Evolutionary conservation across 1,140 invertebrate species (phyloP), one percentile per base, ranked within the genome.

Genomic region (Rhagoletis pomonella): DNA sequence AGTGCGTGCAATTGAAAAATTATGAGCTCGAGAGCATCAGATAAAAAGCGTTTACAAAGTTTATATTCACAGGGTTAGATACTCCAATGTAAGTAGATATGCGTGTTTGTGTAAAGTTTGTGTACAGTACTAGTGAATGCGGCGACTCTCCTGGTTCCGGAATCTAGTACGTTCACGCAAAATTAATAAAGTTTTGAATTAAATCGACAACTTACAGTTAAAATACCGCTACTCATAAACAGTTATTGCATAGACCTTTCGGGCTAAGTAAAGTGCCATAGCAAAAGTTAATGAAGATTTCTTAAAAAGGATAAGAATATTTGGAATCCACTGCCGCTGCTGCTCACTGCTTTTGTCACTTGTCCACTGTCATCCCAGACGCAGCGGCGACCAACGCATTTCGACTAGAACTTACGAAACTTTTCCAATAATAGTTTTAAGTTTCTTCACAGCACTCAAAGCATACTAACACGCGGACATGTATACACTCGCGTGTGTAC

Each of bases 281-380:
- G 85, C 29, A 86, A 86, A 86, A 86, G 58, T 86, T 86, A 88
- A 69, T 88, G 85, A 62, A 88, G 87, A 86, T 88, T 88, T 86
- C 55, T 87, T 44, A 62, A 69, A 86, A 62, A 17, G 58, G 58
- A 86, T 86, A 60, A 65, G 42, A 77, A 19, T 19, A 12, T 44
- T n/a, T 19, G 19, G 62, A 47, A 86, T 6, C 59, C 58, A 12
- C 17, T 62, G 85, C 44, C 42, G 47, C 62, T 86, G 39, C 39
- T 59, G 17, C n/a, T 64, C 29, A 29, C 29, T 62, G 85, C 44
- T 62, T 65, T 86, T 86, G 39, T 60, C 85, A 42, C n/a, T 64
- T 10, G 58, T 39, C 10, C 9, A n/a, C 4, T 47, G 29, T 14
- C 85, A 62, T 29, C 9, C 58, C 42, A n/a, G 67, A 47, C 39